Evolutionary conservation across 2,113 vertebrate genomes (phyloP).

Genomic region (Bucco capensis): DNA sequence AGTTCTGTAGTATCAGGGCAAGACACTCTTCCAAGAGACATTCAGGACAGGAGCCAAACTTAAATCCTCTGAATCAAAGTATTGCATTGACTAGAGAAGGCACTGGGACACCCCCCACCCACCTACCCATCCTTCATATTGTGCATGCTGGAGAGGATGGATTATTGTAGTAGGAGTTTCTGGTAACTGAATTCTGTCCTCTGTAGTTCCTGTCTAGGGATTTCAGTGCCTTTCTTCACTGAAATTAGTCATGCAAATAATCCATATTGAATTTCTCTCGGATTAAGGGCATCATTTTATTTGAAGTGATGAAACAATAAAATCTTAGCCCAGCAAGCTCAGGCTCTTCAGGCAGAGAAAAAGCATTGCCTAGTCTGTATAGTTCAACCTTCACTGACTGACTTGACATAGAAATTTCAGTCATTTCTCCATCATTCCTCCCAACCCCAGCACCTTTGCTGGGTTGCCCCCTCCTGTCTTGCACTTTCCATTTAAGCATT

Average conservation of each 20-base stretch:
- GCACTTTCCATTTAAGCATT: background rate
- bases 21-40: background rate
- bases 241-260: background rate
- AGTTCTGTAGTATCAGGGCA: background rate
- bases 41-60: background rate
- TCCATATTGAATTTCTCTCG: background rate
- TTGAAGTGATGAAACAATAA: background rate
- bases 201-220: background rate
- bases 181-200: background rate
- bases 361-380: background rate
- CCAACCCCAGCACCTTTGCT: background rate
- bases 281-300: background rate
- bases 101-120: no score
- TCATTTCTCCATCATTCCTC: background rate
- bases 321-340: background rate
- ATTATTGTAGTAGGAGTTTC: background rate
- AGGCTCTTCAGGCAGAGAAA: background rate
- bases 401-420: background rate
- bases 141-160: background rate
- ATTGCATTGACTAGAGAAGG: background rate
- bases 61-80: background rate
- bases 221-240: background rate
- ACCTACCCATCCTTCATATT: background rate
- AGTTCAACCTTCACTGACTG: background rate
- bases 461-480: background rate